phyloP scores from a whole-genome alignment of 2,888 invertebrate species.

The Clivina fossor region DNA sequence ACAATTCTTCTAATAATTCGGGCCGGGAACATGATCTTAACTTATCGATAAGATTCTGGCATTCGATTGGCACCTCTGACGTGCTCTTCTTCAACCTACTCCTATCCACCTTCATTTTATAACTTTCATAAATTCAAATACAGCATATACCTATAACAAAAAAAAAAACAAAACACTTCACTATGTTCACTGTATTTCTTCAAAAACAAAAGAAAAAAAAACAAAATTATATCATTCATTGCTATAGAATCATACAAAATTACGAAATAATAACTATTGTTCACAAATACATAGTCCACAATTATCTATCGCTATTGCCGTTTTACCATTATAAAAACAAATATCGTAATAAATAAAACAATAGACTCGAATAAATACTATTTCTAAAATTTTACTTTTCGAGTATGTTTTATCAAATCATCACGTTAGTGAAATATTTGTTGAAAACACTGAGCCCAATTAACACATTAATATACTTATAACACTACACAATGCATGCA shows the following conservation, averaged over 20 bases:
- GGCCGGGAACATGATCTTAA: slow-evolving; percentile 66
- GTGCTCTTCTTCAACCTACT: slow-evolving; percentile 79
- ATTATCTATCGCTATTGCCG: not conserved
- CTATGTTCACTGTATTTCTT: too few species aligned
- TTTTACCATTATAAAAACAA: not conserved
- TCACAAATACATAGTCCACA: not conserved
- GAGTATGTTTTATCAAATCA: slow-evolving; percentile 1
- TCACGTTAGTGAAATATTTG: slow-evolving; percentile 15
- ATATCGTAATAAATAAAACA: not conserved
- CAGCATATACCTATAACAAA: slow-evolving; percentile 18
- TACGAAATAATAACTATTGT: not conserved
- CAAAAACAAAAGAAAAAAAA: too few species aligned
- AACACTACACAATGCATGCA: not conserved
- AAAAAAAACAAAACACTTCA: too few species aligned
- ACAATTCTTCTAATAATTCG: slow-evolving; percentile 68
- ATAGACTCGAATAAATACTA: not conserved
- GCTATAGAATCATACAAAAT: too few species aligned
- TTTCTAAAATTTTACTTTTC: slow-evolving; percentile 9
- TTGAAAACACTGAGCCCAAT: slow-evolving; percentile 18
- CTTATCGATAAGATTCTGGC: slow-evolving; percentile 73
- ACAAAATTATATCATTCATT: too few species aligned
- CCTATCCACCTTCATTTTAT: slow-evolving; percentile 78
- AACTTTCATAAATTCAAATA: slow-evolving; percentile 16
- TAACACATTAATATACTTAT: slow-evolving; percentile 9
- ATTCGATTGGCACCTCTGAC: slow-evolving; percentile 79